phyloP scores from a whole-genome alignment of 2,888 invertebrate species.

The Rhyacophila evoluta region DNA sequence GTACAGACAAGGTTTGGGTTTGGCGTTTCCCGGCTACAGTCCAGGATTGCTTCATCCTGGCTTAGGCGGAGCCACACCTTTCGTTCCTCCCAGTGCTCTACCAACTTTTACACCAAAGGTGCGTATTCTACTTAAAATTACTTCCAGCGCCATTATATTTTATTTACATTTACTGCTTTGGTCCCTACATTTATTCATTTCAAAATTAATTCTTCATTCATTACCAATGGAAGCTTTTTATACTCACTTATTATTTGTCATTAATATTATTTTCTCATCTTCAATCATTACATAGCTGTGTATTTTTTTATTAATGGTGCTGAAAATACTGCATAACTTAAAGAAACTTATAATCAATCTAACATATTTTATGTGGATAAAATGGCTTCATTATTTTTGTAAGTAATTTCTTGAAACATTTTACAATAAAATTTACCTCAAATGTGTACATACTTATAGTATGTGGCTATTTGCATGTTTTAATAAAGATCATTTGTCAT shows the following conservation, averaged over 20 bases:
- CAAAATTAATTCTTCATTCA: not conserved
- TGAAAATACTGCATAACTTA: too few species aligned
- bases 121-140: conserved; percentile 56
- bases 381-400: too few species aligned
- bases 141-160: too few species aligned
- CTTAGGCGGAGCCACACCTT: conserved; percentile 82
- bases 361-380: too few species aligned
- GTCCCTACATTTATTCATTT: not conserved
- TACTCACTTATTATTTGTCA: not conserved
- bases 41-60: conserved; percentile 84
- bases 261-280: not conserved
- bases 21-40: conserved; percentile 83
- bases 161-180: not conserved
- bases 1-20: conserved; percentile 81
- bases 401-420: too few species aligned
- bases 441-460: too few species aligned
- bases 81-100: conserved; percentile 89
- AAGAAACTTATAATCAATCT: too few species aligned
- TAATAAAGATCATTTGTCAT: too few species aligned
- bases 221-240: not conserved
- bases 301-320: too few species aligned
- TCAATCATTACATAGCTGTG: not conserved
- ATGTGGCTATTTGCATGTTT: too few species aligned
- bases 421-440: too few species aligned
- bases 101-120: conserved; percentile 93